A percentile compares a stretch with the other conserved stretches of the same genome.
Evolutionary conservation across 2,888 invertebrate genomes (phyloP).

Genomic region (Portevinia maculata): DNA sequence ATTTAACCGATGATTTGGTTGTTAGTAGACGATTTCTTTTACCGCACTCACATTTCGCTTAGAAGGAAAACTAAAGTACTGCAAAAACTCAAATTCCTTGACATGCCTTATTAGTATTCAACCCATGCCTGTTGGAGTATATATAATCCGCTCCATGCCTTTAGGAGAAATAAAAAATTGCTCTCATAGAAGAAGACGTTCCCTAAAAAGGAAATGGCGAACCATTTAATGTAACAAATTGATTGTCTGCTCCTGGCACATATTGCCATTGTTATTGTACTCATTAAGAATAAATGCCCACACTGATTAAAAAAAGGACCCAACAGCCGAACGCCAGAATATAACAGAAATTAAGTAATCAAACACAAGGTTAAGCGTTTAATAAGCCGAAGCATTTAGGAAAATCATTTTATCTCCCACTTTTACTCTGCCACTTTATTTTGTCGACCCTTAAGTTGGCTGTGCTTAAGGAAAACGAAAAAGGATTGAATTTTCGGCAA

Average conservation of each 20-base stretch:
- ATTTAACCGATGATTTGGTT: slow-evolving; percentile 64
- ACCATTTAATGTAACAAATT: slow-evolving; percentile 57
- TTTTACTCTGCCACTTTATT: not conserved
- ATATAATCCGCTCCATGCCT: slow-evolving; percentile 22
- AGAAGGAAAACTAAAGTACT: not conserved
- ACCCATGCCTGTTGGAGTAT: slow-evolving; percentile 30
- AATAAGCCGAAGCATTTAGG: slow-evolving; percentile 54
- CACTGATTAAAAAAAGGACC: slow-evolving; percentile 55
- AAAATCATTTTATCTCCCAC: slow-evolving; percentile 38
- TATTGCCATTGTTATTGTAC: slow-evolving; percentile 47
- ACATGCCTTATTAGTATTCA: slow-evolving; percentile 67
- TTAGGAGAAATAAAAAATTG: slow-evolving; percentile 5
- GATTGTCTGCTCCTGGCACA: slow-evolving; percentile 56
- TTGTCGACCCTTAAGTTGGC: slow-evolving; percentile 18
- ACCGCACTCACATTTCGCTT: slow-evolving; percentile 30
- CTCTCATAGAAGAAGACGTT: not conserved
- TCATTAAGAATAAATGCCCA: slow-evolving; percentile 44
- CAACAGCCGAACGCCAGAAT: not conserved
- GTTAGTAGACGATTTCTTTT: slow-evolving; percentile 40
- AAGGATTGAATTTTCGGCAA: slow-evolving; percentile 18
- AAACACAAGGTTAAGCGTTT: slow-evolving; percentile 52
- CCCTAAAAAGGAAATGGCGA: slow-evolving; percentile 29
- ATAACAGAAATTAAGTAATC: slow-evolving; percentile 57
- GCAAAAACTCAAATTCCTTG: slow-evolving; percentile 22
- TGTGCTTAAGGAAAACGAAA: slow-evolving; percentile 10